A percentile compares a stretch with the other conserved stretches of the same genome.
Conservation (phyloP, 1,140 invertebrate genomes). For the Tribolium castaneum region DNA sequence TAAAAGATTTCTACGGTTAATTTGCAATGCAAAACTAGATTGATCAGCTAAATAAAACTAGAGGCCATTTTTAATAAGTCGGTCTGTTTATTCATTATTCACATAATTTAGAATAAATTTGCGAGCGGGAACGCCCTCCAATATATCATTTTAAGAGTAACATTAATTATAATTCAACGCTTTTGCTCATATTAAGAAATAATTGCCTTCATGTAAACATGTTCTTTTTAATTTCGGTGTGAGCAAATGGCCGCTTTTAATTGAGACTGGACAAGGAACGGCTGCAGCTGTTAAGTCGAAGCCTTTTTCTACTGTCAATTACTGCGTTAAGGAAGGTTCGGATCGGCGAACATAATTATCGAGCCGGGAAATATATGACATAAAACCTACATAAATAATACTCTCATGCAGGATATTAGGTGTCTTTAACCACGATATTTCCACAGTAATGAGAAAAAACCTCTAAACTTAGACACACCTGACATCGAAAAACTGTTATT, state of each 20-base stretch:
- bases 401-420: not conserved
- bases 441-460: not conserved
- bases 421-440: not conserved
- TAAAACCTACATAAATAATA: not conserved
- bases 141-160: constrained; percentile 33
- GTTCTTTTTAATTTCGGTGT: constrained; percentile 4
- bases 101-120: constrained; percentile 32
- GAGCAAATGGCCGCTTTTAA: constrained; percentile 14
- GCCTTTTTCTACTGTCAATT: constrained; percentile 25
- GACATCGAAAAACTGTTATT: not conserved
- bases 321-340: constrained; percentile 4
- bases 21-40: constrained; percentile 31
- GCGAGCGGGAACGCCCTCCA: not conserved
- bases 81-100: constrained; percentile 21
- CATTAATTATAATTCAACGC: constrained; percentile 24
- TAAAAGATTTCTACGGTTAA: constrained; percentile 6
- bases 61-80: constrained; percentile 34
- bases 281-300: not conserved
- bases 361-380: not conserved
- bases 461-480: not conserved
- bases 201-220: constrained; percentile 33
- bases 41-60: constrained; percentile 29
- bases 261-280: constrained; percentile 8
- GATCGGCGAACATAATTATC: constrained; percentile 14
- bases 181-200: constrained; percentile 33